A percentile compares a stretch with the other conserved stretches of the same genome.
phyloP scores from a whole-genome alignment of 2,797 vertebrate species.

The Siniperca obscura region DNA sequence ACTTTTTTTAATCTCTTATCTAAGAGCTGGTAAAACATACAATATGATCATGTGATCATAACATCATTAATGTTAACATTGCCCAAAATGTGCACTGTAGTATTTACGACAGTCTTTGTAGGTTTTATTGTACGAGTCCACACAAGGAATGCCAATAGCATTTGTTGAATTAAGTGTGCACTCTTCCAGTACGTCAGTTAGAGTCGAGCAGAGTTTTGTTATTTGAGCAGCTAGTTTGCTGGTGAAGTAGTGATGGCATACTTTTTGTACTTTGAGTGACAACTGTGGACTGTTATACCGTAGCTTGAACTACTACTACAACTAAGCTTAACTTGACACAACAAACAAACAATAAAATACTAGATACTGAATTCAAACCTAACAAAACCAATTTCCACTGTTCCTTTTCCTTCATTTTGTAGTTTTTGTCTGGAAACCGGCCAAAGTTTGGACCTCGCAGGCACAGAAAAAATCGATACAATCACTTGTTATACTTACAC shows the following conservation, averaged over 20 bases:
- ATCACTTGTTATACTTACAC: neutral
- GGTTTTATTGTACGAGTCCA: neutral
- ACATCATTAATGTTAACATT: neutral
- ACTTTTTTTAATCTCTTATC: no score
- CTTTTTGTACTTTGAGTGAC: neutral
- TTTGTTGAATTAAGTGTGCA: no score
- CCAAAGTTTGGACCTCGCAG: neutral
- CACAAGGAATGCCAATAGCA: no score
- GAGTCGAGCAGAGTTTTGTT: no score
- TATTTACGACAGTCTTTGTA: no score
- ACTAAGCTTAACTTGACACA: neutral
- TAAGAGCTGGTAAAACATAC: no score
- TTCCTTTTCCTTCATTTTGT: neutral
- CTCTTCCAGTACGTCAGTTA: no score
- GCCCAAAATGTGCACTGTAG: neutral
- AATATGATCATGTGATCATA: no score
- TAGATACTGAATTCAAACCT: neutral
- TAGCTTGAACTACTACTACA: no score
- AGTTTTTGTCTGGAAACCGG: neutral
- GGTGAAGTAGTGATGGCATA: neutral
- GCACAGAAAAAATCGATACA: neutral
- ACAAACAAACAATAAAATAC: neutral
- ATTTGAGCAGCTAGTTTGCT: no score
- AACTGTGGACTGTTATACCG: no score
- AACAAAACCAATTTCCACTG: neutral